Conservation (phyloP, 2,113 vertebrate genomes). For the Uria lomvia region DNA sequence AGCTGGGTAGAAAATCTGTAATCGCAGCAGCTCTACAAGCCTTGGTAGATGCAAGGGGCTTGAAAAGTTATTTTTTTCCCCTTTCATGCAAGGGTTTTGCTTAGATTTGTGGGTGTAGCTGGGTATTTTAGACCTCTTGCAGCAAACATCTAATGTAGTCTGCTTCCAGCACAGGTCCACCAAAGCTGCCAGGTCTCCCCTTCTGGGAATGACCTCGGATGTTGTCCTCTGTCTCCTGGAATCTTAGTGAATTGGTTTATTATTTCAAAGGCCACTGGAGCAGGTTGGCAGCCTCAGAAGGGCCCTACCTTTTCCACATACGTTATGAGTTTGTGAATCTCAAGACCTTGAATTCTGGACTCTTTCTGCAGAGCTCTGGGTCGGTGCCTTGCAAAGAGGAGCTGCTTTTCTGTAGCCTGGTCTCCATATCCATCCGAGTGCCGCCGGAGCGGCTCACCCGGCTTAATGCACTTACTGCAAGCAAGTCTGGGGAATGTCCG, state of each 20-base stretch:
- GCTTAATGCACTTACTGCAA: fast-evolving
- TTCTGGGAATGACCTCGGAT: neutral
- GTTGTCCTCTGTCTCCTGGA: neutral
- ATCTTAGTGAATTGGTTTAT: neutral
- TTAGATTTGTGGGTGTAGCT: fast-evolving
- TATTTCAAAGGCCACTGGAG: neutral
- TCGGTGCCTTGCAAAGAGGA: neutral
- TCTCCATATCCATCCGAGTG: fast-evolving
- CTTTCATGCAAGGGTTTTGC: neutral
- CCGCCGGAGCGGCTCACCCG: neutral
- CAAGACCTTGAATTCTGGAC: neutral
- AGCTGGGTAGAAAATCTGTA: neutral
- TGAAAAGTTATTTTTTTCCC: too few species aligned
- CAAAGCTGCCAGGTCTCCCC: neutral
- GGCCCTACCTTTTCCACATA: neutral
- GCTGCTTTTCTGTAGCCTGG: neutral
- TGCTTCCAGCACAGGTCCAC: neutral
- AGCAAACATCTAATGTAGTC: neutral
- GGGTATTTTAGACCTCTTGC: neutral
- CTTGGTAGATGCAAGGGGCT: neutral
- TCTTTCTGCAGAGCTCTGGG: neutral
- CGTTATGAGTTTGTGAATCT: neutral
- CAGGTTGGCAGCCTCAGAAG: neutral
- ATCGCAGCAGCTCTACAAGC: neutral
- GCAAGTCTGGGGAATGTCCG: neutral